Evolutionary conservation across 2,113 vertebrate genomes (phyloP), one percentile per base, ranked within the genome.

Genomic region (Promerops cafer): DNA sequence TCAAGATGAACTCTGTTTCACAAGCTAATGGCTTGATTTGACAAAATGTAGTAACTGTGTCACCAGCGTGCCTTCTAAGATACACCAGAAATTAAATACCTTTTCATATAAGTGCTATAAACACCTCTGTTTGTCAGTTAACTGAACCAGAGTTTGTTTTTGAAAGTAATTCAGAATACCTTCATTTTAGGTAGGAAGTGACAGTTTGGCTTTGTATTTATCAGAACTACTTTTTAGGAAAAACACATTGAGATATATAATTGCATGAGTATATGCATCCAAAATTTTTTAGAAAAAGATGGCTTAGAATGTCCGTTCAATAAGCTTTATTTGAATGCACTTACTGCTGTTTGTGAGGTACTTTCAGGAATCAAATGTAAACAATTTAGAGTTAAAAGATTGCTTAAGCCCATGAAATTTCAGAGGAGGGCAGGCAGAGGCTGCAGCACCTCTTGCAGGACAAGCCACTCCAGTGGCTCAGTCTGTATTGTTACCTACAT

Each of bases 401-500:
- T 27, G 12, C 18, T 83, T 42, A 66, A 74, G 26, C 17, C 9
- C 4, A 3, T 0, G 1, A 21, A 18, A 22, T 59, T 74, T 59
- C 19, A 31, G 39, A 13, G 11, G 12, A 15, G 5, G 3, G 4
- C 2, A 49, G 37, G n/a, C 16, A 70, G 42, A 42, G 37, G 10
- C 30, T 59, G 31, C 30, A 88, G 42, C 52, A 63, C 19, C 17
- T 74, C 83, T 89, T 70, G 10, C 20, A 78, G 71, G 85, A 54
- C 17, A 39, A 53, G 27, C 15, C 33, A 4, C 18, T 88, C 20
- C 42, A 54, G 72, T 28, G 66, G 5, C 24, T 70, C 65, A 24
- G 5, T 59, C 33, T 54, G 24, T 33, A 21, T 21, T 0, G 0
- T 28, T 54, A 17, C 65, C 24, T 61, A 2, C 2, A 9, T 21